These are phyloP conservation scores for Molanna angustata DNA, from an alignment of 2,888 invertebrate species.

Conservation along the genomic window DNA sequence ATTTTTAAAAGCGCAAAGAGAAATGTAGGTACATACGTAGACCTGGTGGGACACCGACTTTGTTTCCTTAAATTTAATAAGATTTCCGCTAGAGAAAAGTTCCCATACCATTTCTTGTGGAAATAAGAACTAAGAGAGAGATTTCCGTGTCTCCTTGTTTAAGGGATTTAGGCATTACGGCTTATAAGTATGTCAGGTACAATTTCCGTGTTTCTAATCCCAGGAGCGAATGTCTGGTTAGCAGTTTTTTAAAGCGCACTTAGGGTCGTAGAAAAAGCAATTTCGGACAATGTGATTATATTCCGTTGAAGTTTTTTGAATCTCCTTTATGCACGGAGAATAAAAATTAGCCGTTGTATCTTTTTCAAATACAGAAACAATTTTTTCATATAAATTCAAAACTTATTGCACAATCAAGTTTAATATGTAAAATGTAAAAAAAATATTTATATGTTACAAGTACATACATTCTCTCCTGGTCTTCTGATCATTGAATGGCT, in stretches of 20 bases:
- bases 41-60: constrained; percentile 20
- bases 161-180: constrained; percentile 24
- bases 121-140: constrained; percentile 19
- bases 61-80: constrained; percentile 30
- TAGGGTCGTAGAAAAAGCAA: constrained; percentile 7
- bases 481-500: no score
- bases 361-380: no score
- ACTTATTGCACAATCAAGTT: no score
- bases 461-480: no score
- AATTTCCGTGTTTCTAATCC: constrained; percentile 24
- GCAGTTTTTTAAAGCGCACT: constrained; percentile 7
- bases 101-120: constrained; percentile 11
- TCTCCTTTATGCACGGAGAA: background rate
- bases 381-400: no score
- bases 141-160: constrained; percentile 22
- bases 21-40: no score
- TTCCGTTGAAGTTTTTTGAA: background rate
- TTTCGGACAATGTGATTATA: constrained; percentile 10
- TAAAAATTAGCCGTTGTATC: no score
- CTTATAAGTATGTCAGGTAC: constrained; percentile 25
- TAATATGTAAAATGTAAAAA: no score
- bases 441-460: no score
- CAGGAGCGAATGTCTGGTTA: constrained; percentile 14
- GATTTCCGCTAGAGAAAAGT: constrained; percentile 17
- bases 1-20: no score